Evolutionary conservation across 2,113 vertebrate genomes (phyloP).

Genomic region (Limanda limanda): DNA sequence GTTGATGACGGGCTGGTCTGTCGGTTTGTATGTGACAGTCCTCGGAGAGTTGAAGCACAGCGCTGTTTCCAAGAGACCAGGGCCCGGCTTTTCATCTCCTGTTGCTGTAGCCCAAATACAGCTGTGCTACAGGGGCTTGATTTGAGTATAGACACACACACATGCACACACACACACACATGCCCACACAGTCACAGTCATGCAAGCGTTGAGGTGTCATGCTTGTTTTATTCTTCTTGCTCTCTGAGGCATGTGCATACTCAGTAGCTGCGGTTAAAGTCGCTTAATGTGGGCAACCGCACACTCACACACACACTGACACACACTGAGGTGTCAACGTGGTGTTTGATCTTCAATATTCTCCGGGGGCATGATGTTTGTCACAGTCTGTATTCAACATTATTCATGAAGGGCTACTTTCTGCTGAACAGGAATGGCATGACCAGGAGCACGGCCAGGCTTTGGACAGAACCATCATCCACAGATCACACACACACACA

Average conservation of each 20-base stretch:
- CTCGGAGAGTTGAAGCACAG: slow-evolving; percentile 65
- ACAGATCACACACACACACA: background rate
- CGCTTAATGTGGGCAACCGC: slow-evolving; percentile 63
- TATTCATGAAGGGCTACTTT: slow-evolving; percentile 68
- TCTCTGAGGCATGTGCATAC: slow-evolving; percentile 62
- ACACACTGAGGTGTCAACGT: slow-evolving; percentile 45
- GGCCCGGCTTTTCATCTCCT: slow-evolving; percentile 68
- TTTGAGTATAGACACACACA: slow-evolving; percentile 34
- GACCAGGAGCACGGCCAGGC: slow-evolving; percentile 37
- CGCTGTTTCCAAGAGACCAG: slow-evolving; percentile 64
- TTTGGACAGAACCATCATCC: slow-evolving; percentile 27
- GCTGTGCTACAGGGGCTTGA: slow-evolving; percentile 42
- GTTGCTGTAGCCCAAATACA: slow-evolving; percentile 66
- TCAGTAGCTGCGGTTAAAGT: slow-evolving; percentile 59
- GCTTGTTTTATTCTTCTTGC: slow-evolving; percentile 61
- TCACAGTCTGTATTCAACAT: slow-evolving; percentile 65
- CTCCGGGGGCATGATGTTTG: slow-evolving; percentile 63
- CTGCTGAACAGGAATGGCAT: slow-evolving; percentile 21
- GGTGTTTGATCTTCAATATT: slow-evolving; percentile 62
- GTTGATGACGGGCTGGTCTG: slow-evolving; percentile 72
- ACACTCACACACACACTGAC: slow-evolving; percentile 30
- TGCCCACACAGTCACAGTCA: slow-evolving; percentile 12
- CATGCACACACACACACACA: background rate
- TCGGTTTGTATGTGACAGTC: slow-evolving; percentile 65
- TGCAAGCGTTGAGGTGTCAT: slow-evolving; percentile 58